Percentiles rank a stretch among this genome's conserved stretches.
These are phyloP conservation scores for Andrena cerasifolii DNA, from an alignment of 1,140 invertebrate genomes.

Conservation along the genomic window DNA sequence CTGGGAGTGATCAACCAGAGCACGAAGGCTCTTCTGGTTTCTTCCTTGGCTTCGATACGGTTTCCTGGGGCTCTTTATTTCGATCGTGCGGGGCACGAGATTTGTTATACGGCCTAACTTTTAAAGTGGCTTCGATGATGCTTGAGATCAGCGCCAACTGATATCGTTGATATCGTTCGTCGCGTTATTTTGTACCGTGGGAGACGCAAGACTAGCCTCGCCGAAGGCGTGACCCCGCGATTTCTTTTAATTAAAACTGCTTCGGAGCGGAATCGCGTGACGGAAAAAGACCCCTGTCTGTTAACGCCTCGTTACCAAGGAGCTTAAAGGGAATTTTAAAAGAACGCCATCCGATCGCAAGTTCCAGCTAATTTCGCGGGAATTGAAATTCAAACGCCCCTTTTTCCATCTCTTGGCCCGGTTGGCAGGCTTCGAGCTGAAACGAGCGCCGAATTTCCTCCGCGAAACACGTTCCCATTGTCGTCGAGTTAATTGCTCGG, in stretches of 20 bases:
- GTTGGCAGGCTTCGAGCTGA: background rate
- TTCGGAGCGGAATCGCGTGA: background rate
- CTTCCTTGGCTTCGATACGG: background rate
- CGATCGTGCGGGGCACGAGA: background rate
- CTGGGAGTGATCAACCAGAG: background rate
- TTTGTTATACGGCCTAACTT: background rate
- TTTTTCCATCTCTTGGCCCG: constrained; percentile 6
- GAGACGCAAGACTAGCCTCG: background rate
- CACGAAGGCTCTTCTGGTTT: background rate
- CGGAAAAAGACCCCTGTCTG: background rate
- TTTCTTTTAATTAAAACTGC: constrained; percentile 46
- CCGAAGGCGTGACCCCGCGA: constrained; percentile 8
- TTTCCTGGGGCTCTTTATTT: background rate
- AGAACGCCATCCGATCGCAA: constrained; percentile 30
- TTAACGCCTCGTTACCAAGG: constrained; percentile 31
- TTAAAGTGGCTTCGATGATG: too few species aligned
- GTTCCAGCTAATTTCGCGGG: constrained; percentile 42
- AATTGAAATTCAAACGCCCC: constrained; percentile 73
- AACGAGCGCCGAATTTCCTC: constrained; percentile 59
- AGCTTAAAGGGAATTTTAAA: constrained; percentile 36
- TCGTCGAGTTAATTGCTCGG: constrained; percentile 73
- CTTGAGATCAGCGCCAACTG: too few species aligned
- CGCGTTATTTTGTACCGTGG: constrained; percentile 14
- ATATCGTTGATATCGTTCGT: too few species aligned
- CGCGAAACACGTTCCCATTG: constrained; percentile 69